Conservation (phyloP, 2,888 invertebrate genomes). For the Hirtodrosophila alboralis region DNA sequence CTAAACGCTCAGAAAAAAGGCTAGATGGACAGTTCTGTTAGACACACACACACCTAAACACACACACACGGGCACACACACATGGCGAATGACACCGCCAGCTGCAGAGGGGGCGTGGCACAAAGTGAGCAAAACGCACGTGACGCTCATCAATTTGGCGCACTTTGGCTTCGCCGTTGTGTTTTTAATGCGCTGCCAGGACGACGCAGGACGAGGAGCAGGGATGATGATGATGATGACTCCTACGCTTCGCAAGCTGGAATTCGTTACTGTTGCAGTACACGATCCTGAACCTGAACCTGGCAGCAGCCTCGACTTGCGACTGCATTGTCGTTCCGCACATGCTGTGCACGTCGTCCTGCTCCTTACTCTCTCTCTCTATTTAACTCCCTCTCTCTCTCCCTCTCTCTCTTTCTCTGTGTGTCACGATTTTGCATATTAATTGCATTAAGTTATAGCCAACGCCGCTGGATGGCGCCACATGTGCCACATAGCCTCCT, state of each 20-base stretch:
- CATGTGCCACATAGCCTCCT: slow-evolving; percentile 64
- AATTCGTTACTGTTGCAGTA: slow-evolving; percentile 58
- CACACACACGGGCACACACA: slow-evolving; percentile 9
- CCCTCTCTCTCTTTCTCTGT: too few species aligned
- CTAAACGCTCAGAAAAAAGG: slow-evolving; percentile 5
- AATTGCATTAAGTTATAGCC: slow-evolving; percentile 82
- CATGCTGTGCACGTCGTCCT: slow-evolving; percentile 73
- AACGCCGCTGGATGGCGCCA: slow-evolving; percentile 64
- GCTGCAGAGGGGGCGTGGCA: slow-evolving; percentile 56
- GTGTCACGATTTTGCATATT: slow-evolving; percentile 82
- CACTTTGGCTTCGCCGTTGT: slow-evolving; percentile 73
- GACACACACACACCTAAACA: slow-evolving; percentile 9
- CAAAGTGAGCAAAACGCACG: slow-evolving; percentile 77
- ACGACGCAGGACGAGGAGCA: too few species aligned
- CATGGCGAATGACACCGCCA: slow-evolving; percentile 50
- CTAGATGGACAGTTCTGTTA: slow-evolving; percentile 12
- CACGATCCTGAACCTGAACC: slow-evolving; percentile 63
- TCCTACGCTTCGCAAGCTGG: slow-evolving; percentile 26
- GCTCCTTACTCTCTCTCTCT: too few species aligned
- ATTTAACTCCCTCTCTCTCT: too few species aligned
- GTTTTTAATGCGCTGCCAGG: slow-evolving; percentile 72
- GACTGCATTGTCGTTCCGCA: slow-evolving; percentile 72
- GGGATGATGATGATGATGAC: slow-evolving; percentile 14
- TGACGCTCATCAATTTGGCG: slow-evolving; percentile 81
- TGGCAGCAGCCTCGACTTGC: too few species aligned